Conservation (phyloP, 2,888 invertebrate species). For the Tholera decimalis region DNA sequence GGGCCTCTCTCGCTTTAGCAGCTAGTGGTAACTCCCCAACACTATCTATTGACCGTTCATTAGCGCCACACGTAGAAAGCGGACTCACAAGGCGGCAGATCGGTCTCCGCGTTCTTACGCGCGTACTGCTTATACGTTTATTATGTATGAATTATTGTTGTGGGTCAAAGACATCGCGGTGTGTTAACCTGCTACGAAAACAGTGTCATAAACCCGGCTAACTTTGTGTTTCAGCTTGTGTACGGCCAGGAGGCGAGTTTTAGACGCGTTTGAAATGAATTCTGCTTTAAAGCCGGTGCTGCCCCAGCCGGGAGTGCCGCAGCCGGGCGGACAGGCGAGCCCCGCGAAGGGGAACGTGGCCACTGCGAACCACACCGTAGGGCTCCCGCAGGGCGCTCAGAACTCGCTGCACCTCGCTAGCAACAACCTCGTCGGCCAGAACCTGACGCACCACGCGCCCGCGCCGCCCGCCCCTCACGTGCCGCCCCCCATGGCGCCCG, state of each 20-base stretch:
- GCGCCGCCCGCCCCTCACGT: conserved; percentile 81
- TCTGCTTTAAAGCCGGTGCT: conserved; percentile 92
- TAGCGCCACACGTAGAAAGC: conserved; percentile 74
- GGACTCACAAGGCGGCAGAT: conserved; percentile 73
- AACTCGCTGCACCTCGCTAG: conserved; percentile 81
- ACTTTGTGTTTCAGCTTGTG: conserved; percentile 86
- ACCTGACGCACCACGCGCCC: conserved; percentile 81
- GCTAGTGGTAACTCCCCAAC: conserved; percentile 83
- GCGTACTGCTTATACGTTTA: conserved; percentile 82
- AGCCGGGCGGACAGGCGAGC: conserved; percentile 86
- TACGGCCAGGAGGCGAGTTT: conserved; percentile 66
- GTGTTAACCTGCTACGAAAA: conserved; percentile 80
- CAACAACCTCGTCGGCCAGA: conserved; percentile 84
- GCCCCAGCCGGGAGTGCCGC: conserved; percentile 88
- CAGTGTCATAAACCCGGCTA: conserved; percentile 77
- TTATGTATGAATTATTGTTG: conserved; percentile 88
- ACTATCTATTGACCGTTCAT: conserved; percentile 70
- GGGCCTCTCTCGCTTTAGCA: conserved; percentile 79
- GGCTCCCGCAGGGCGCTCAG: conserved; percentile 84
- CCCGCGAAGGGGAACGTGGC: conserved; percentile 88
- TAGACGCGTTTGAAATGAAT: conserved; percentile 89
- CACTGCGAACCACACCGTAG: conserved; percentile 84
- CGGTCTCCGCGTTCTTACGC: conserved; percentile 83
- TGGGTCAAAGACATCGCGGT: conserved; percentile 88
- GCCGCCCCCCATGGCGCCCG: conserved; percentile 88